phyloP scores from a whole-genome alignment of 2,888 invertebrate genomes.

The Muschampia plurimacula region DNA sequence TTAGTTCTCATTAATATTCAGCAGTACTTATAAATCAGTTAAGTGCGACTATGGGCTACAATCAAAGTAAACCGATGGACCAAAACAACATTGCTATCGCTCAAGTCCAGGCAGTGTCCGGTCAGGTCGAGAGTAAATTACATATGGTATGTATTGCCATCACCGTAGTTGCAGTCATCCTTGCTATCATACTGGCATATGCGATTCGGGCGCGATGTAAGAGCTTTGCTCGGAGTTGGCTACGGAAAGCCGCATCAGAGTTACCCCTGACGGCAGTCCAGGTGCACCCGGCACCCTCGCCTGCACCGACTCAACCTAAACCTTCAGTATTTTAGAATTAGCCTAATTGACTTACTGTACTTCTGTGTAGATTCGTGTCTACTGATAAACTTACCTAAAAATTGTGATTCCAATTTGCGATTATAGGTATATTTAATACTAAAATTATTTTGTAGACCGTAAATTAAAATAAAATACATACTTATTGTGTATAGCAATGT shows the following conservation, averaged over 20 bases:
- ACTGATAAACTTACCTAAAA: too few relatives aligned
- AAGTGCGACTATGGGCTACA: not conserved
- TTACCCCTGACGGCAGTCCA: not conserved
- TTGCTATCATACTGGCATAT: not conserved
- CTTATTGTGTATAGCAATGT: not conserved
- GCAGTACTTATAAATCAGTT: too few relatives aligned
- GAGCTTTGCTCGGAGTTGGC: not conserved
- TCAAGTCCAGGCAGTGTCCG: not conserved
- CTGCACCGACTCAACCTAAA: not conserved
- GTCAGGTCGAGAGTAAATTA: not conserved
- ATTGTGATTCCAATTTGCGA: too few relatives aligned
- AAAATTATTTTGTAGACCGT: too few relatives aligned
- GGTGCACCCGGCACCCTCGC: not conserved
- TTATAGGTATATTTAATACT: too few relatives aligned
- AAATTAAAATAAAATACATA: not conserved
- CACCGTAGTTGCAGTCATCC: not conserved
- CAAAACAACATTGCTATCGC: conserved; percentile 5
- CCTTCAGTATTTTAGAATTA: not conserved
- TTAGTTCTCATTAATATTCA: too few relatives aligned
- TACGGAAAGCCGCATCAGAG: not conserved
- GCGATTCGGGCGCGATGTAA: not conserved
- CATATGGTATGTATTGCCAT: not conserved
- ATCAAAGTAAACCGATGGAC: not conserved
- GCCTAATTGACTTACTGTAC: too few relatives aligned
- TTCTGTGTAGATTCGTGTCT: too few relatives aligned